Percentiles rank a stretch among this genome's conserved stretches.
phyloP scores from a whole-genome alignment of 2,113 vertebrate genomes.

The Natator depressus region DNA sequence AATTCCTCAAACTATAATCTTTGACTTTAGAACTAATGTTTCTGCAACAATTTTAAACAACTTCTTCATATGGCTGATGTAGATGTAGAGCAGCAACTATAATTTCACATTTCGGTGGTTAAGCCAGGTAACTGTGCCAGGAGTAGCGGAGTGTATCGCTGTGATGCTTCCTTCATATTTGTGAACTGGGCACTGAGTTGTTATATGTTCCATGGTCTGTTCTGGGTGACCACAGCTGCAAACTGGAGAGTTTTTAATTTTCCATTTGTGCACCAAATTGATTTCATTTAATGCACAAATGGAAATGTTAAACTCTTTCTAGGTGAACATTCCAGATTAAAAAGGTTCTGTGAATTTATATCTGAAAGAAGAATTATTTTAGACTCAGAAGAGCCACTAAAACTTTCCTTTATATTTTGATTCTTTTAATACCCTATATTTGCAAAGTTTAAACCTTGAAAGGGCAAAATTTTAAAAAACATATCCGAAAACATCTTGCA shows the following conservation, averaged over 20 bases:
- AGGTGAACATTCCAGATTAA: background rate
- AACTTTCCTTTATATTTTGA: background rate
- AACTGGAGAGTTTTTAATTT: background rate
- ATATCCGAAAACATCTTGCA: background rate
- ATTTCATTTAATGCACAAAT: background rate
- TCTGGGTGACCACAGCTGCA: background rate
- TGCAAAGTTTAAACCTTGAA: background rate
- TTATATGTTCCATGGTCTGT: background rate
- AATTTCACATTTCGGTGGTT: background rate
- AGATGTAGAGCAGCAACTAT: background rate
- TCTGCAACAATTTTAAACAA: background rate
- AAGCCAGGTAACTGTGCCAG: background rate
- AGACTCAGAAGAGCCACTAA: background rate
- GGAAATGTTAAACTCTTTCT: background rate
- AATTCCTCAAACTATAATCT: background rate
- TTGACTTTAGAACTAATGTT: background rate
- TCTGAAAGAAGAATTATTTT: background rate
- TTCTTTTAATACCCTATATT: background rate
- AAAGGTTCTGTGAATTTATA: background rate
- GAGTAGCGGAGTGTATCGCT: background rate
- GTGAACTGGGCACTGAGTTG: background rate
- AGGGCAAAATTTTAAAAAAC: conserved; percentile 6
- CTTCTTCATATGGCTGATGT: background rate
- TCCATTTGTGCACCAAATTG: background rate
- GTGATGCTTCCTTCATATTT: background rate